These are phyloP conservation scores for Hippocampus zosterae DNA, from an alignment of 2,113 vertebrate genomes.

Conservation along the genomic window DNA sequence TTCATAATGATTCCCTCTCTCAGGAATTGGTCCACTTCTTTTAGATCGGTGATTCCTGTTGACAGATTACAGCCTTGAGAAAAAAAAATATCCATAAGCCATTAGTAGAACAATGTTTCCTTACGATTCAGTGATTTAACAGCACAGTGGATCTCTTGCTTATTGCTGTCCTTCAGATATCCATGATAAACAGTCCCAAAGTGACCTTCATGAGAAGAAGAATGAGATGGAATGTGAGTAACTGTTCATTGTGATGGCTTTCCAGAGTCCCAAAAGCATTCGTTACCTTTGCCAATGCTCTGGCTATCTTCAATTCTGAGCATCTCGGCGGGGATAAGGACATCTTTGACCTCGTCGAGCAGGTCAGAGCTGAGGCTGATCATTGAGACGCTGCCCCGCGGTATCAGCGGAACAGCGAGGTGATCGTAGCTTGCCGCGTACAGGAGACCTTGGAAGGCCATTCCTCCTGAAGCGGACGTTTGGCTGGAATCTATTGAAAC, in stretches of 20 bases:
- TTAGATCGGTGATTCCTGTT: constrained; percentile 86
- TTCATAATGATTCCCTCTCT: constrained; percentile 95
- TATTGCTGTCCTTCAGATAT: constrained; percentile 76
- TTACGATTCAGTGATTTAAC: constrained; percentile 90
- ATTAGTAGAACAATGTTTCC: constrained; percentile 35
- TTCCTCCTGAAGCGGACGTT: constrained; percentile 23
- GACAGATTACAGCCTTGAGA: neutral
- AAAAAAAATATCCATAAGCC: neutral
- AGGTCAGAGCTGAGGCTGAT: constrained; percentile 73
- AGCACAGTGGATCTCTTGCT: constrained; percentile 83
- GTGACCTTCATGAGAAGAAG: constrained; percentile 74
- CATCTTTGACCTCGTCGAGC: constrained; percentile 90
- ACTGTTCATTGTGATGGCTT: neutral
- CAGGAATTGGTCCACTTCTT: constrained; percentile 92
- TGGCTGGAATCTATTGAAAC: constrained; percentile 43
- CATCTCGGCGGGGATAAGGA: constrained; percentile 82
- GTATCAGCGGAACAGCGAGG: constrained; percentile 72
- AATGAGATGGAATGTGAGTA: neutral
- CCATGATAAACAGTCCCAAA: constrained; percentile 96
- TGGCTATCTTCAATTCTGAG: constrained; percentile 75
- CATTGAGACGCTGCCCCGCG: constrained; percentile 67
- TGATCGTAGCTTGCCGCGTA: constrained; percentile 59
- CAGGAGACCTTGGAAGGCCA: constrained; percentile 47
- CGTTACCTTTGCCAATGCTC: constrained; percentile 88
- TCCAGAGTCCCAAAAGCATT: too few species aligned